Conservation (phyloP, 2,888 invertebrate genomes). For the Xestia xanthographa region DNA sequence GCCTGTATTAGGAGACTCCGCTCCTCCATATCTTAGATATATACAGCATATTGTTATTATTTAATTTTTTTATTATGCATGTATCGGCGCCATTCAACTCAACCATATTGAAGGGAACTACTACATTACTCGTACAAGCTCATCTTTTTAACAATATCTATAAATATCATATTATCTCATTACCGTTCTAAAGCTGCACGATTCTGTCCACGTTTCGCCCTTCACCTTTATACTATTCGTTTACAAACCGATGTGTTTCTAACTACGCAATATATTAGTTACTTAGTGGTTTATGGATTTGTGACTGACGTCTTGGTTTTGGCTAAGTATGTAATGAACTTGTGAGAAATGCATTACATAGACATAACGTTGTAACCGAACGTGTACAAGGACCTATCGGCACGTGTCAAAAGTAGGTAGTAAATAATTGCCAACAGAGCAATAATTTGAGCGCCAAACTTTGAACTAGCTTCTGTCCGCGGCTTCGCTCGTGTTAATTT, state of each 20-base stretch:
- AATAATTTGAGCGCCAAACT: background rate
- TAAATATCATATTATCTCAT: conserved; percentile 28
- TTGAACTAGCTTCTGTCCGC: too few relatives aligned
- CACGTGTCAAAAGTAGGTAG: too few relatives aligned
- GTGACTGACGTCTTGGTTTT: background rate
- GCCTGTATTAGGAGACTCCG: too few relatives aligned
- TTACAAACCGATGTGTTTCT: conserved; percentile 3
- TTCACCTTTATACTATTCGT: conserved; percentile 32
- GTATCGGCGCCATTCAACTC: too few relatives aligned
- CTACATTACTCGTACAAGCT: background rate
- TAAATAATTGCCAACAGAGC: background rate
- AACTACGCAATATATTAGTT: conserved; percentile 27
- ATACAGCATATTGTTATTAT: too few relatives aligned
- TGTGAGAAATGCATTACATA: background rate
- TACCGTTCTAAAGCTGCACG: background rate
- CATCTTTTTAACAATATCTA: conserved; percentile 1
- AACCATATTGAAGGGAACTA: too few relatives aligned
- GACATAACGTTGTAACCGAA: too few relatives aligned
- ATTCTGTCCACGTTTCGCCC: conserved; percentile 32
- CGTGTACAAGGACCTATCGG: too few relatives aligned
- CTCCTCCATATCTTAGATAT: too few relatives aligned
- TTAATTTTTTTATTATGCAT: too few relatives aligned
- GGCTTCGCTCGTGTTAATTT: too few relatives aligned
- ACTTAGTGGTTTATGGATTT: background rate
- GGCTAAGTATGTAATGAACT: too few relatives aligned